Percentiles rank a stretch among this genome's conserved stretches.
phyloP scores from a whole-genome alignment of 2,797 vertebrate genomes.

The Pangasius djambal region DNA sequence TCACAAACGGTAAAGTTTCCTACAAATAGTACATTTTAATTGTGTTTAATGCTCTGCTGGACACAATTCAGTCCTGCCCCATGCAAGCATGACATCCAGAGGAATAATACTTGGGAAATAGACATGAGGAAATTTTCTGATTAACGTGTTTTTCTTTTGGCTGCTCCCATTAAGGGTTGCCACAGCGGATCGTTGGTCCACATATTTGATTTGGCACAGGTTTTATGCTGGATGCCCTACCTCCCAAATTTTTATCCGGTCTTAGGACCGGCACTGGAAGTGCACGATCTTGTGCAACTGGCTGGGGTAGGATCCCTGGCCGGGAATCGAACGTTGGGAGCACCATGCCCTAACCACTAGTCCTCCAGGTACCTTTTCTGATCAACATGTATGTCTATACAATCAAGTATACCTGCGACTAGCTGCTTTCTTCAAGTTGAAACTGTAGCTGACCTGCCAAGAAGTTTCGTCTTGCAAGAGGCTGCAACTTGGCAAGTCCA shows the following conservation, averaged over 20 bases:
- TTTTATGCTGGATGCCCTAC: too few species aligned
- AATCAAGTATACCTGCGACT: neutral
- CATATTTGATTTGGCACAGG: too few species aligned
- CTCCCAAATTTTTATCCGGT: too few species aligned
- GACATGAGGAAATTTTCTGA: neutral
- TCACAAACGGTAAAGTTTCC: too few species aligned
- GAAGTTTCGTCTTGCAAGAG: neutral
- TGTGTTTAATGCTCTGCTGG: neutral
- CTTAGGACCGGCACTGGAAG: too few species aligned
- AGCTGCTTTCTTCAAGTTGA: neutral
- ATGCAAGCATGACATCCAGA: neutral
- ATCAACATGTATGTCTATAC: neutral
- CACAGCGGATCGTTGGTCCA: too few species aligned
- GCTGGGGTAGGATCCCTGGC: too few species aligned
- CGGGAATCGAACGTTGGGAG: too few species aligned
- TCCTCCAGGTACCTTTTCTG: neutral
- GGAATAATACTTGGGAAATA: neutral
- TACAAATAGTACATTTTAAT: neutral
- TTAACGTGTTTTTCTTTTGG: neutral
- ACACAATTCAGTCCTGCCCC: neutral
- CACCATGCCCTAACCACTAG: too few species aligned
- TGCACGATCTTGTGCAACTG: too few species aligned
- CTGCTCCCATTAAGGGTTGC: too few species aligned
- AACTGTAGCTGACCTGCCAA: conserved; percentile 3
- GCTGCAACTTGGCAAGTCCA: neutral